A percentile compares a stretch with the other conserved stretches of the same genome.
Evolutionary conservation across 2,113 vertebrate genomes (phyloP).

Genomic region (Origma solitaria): DNA sequence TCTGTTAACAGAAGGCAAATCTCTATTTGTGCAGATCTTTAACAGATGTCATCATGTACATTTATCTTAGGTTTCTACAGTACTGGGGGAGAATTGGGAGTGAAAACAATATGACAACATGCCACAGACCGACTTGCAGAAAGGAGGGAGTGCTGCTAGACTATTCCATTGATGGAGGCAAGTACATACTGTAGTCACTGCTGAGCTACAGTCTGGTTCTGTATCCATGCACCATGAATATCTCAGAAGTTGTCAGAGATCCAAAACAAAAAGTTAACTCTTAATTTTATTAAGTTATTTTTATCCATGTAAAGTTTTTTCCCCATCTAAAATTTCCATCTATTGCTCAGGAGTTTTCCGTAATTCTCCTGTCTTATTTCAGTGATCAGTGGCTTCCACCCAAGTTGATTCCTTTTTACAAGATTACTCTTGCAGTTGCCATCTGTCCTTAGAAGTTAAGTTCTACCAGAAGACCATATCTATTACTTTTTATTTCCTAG

Average conservation of each 20-base stretch:
- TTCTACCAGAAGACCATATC: not conserved
- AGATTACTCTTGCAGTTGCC: not conserved
- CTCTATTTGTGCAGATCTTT: not conserved
- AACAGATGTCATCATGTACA: not conserved
- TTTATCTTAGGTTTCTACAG: slow-evolving; percentile 86
- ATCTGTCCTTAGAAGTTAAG: not conserved
- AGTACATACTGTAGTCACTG: not conserved
- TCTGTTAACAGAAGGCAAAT: not conserved
- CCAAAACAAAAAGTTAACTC: not conserved
- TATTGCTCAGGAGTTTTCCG: not conserved
- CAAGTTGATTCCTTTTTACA: not conserved
- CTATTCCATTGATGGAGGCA: slow-evolving; percentile 93
- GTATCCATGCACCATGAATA: not conserved
- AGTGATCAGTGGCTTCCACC: not conserved
- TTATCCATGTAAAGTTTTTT: not conserved
- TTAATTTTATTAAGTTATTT: not conserved
- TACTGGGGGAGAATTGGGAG: slow-evolving; percentile 98
- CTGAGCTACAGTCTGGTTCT: not conserved
- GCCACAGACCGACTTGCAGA: slow-evolving; percentile 91
- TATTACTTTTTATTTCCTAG: not conserved
- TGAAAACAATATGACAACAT: slow-evolving; percentile 93
- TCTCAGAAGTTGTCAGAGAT: not conserved
- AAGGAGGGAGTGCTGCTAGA: slow-evolving; percentile 94
- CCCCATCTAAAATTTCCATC: not conserved
- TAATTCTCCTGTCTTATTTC: not conserved